These are phyloP conservation scores for Cairina moschata DNA, from an alignment of 2,113 vertebrate species.

Conservation along the genomic window DNA sequence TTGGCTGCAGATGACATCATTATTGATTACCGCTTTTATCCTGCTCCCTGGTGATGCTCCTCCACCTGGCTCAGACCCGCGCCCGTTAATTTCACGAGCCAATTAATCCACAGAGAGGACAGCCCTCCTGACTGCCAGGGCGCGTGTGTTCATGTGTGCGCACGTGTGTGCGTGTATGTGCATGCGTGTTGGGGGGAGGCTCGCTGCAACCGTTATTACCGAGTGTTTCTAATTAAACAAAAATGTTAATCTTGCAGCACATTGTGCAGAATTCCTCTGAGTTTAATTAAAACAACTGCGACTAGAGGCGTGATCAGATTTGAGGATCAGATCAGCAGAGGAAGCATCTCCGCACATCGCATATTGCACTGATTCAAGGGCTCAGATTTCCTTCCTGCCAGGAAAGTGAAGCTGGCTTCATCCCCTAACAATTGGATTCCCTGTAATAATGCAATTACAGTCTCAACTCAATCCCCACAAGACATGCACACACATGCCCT, in stretches of 20 bases:
- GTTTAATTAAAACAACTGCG: constrained; percentile 80
- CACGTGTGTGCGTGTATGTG: neutral
- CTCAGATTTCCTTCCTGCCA: constrained; percentile 40
- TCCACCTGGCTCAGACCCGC: constrained; percentile 21
- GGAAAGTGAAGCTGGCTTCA: neutral
- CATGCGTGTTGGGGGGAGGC: constrained; percentile 11
- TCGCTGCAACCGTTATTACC: neutral
- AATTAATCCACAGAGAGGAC: neutral
- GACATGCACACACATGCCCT: neutral
- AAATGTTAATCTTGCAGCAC: constrained; percentile 72
- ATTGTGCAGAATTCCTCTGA: constrained; percentile 73
- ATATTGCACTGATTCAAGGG: neutral
- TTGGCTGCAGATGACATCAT: constrained; percentile 62
- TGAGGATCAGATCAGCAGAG: constrained; percentile 35
- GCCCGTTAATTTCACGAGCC: neutral
- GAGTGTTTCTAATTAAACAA: constrained; percentile 77
- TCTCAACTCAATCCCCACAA: neutral
- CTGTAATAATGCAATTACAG: neutral
- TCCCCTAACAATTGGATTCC: neutral
- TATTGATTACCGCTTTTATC: neutral
- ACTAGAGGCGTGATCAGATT: constrained; percentile 55
- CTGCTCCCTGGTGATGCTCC: neutral
- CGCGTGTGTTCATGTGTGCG: fast-evolving
- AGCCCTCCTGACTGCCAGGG: neutral
- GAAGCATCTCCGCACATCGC: constrained; percentile 9